These are phyloP conservation scores for Platypus cylindrus DNA, from an alignment of 2,888 invertebrate species.

Conservation along the genomic window DNA sequence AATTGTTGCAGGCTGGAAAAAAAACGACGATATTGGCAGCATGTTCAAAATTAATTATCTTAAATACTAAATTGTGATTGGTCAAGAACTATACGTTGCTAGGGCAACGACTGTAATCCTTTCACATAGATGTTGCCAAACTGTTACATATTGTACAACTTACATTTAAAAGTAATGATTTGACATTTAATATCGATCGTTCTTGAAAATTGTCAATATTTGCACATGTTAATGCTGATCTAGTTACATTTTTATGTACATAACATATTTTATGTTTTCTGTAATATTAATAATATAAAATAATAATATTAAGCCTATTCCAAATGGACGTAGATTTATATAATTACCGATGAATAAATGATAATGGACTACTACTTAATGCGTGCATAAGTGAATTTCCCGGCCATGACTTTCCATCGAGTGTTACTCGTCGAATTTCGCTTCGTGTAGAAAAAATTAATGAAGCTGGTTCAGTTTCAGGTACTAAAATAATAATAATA, in stretches of 20 bases:
- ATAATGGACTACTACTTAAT: constrained; percentile 40
- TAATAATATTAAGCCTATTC: not conserved
- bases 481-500: constrained; percentile 39
- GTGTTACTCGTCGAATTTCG: constrained; percentile 49
- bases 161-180: constrained; percentile 47
- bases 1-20: constrained; percentile 43
- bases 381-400: constrained; percentile 33
- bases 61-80: no score
- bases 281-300: no score
- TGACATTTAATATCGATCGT: constrained; percentile 45
- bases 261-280: constrained; percentile 57
- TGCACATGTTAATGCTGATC: constrained; percentile 47
- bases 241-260: constrained; percentile 51
- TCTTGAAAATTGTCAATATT: constrained; percentile 49
- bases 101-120: no score
- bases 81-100: no score
- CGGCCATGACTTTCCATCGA: constrained; percentile 39
- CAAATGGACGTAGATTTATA: not conserved
- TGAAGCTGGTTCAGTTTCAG: constrained; percentile 47
- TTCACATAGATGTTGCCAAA: no score
- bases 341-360: constrained; percentile 43
- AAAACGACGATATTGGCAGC: no score
- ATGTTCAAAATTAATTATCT: no score
- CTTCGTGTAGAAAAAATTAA: constrained; percentile 56
- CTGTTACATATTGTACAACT: not conserved